Conservation (phyloP, 2,888 invertebrate genomes). For the Rhagonycha fulva region DNA sequence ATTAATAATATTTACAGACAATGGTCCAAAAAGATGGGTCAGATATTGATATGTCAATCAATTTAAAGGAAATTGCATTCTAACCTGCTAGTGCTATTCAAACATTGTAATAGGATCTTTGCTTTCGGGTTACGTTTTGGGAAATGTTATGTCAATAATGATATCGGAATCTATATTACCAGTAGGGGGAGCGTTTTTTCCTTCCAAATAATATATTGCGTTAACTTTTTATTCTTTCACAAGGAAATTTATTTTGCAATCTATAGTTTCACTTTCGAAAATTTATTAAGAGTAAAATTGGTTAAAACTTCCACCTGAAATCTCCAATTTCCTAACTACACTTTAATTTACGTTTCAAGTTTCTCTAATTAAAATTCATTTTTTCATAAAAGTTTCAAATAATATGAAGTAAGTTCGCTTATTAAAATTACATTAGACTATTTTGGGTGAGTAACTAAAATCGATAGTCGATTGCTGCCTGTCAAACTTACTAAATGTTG, state of each 20-base stretch:
- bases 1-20: neutral
- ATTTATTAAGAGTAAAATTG: neutral
- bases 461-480: too few relatives aligned
- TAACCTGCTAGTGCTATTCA: conserved; percentile 1
- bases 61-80: neutral
- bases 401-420: too few relatives aligned
- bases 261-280: neutral
- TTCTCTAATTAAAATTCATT: neutral
- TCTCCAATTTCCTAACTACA: neutral
- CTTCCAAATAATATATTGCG: neutral
- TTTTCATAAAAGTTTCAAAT: neutral
- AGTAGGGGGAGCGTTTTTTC: neutral
- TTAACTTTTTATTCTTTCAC: neutral
- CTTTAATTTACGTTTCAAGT: neutral
- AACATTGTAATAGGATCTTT: conserved; percentile 7
- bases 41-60: neutral
- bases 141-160: neutral
- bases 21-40: neutral
- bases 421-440: too few relatives aligned
- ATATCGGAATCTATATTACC: neutral
- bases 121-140: neutral
- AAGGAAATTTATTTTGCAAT: neutral
- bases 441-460: too few relatives aligned
- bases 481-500: too few relatives aligned
- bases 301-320: neutral